Evolutionary conservation across 64 coral and sea anemone species (phyloP).

Genomic region (Dendronephthya gigantea): DNA sequence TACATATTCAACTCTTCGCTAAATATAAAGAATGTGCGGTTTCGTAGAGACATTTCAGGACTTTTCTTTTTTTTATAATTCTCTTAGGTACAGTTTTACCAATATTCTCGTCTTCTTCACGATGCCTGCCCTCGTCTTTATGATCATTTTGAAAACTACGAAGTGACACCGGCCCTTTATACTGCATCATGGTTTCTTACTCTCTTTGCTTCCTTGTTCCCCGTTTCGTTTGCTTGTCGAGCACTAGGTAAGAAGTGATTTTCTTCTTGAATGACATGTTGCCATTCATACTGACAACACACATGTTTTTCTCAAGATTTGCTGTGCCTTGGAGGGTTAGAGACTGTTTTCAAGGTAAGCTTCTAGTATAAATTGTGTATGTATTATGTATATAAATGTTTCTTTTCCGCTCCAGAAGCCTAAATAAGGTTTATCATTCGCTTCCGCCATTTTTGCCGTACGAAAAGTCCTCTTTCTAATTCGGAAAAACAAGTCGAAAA

Average conservation of each 20-base stretch:
- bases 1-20: not conserved
- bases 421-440: no score
- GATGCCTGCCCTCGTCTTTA: slow-evolving; percentile 57
- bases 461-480: no score
- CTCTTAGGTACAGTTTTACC: slow-evolving; percentile 77
- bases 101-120: slow-evolving; percentile 65
- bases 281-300: not conserved
- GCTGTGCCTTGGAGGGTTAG: not conserved
- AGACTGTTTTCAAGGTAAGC: slow-evolving; percentile 3
- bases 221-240: slow-evolving; percentile 79
- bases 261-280: not conserved
- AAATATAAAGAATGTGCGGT: no score
- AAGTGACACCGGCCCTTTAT: slow-evolving; percentile 80
- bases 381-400: not conserved
- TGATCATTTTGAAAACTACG: slow-evolving; percentile 64
- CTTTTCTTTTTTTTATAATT: no score
- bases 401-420: no score
- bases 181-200: slow-evolving; percentile 94
- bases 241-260: slow-evolving; percentile 56
- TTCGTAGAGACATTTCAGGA: no score
- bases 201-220: slow-evolving; percentile 81
- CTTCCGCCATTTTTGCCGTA: no score
- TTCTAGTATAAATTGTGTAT: not conserved
- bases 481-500: no score
- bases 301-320: not conserved